A percentile compares a stretch with the other conserved stretches of the same genome.
These are phyloP conservation scores for Trichonephila inaurata DNA, from an alignment of 1,140 invertebrate species.

Conservation along the genomic window DNA sequence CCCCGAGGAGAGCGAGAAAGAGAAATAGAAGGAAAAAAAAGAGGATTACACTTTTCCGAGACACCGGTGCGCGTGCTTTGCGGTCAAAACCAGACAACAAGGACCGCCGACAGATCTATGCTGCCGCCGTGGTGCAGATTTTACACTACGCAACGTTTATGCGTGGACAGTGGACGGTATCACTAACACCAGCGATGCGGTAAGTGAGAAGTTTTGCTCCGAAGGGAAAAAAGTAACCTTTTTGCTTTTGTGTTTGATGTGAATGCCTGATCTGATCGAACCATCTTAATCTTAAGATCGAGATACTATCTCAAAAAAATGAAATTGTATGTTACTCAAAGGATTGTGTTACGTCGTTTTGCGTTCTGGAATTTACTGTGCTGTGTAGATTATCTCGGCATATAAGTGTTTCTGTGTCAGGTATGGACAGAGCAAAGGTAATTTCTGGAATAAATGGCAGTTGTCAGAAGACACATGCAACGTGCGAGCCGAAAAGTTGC, in stretches of 20 bases:
- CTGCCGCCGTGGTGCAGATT: conserved; percentile 2
- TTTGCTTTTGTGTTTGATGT: not conserved
- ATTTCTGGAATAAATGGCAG: conserved; percentile 43
- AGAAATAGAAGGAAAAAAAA: no score
- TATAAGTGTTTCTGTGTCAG: not conserved
- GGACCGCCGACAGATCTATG: not conserved
- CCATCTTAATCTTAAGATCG: not conserved
- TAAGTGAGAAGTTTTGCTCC: not conserved
- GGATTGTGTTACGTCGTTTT: not conserved
- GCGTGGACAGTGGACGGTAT: not conserved
- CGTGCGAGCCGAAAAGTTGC: not conserved
- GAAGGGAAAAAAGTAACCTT: not conserved
- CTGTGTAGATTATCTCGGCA: not conserved
- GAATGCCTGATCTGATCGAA: not conserved
- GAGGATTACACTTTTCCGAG: not conserved
- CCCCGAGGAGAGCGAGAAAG: not conserved
- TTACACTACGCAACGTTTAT: not conserved
- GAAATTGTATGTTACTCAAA: not conserved
- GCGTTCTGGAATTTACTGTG: not conserved
- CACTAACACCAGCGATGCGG: not conserved
- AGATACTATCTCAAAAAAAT: not conserved
- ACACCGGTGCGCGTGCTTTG: not conserved
- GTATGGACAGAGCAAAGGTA: conserved; percentile 50
- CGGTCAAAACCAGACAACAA: not conserved
- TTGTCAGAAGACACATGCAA: not conserved